A percentile compares a stretch with the other conserved stretches of the same genome.
These are phyloP conservation scores for Caenorhabditis brenneri DNA, from an alignment of 1,140 invertebrate species.

Conservation along the genomic window DNA sequence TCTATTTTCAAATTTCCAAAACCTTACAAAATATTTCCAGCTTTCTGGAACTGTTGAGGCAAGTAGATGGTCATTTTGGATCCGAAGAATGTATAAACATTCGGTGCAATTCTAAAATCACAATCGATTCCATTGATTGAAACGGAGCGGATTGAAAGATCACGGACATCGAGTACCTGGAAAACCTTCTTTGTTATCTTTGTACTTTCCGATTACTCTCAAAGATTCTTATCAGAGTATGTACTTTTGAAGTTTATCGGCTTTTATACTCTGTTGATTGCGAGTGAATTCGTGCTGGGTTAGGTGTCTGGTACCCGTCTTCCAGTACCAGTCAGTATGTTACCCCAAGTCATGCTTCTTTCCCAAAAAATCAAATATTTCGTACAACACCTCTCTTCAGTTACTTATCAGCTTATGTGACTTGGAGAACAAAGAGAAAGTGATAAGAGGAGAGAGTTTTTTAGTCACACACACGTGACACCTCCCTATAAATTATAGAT, in stretches of 20 bases:
- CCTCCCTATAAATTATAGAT: too few relatives aligned
- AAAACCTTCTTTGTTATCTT: conserved; percentile 54
- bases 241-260: not conserved
- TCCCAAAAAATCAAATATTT: too few relatives aligned
- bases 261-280: too few relatives aligned
- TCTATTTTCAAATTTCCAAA: too few relatives aligned
- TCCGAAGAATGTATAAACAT: conserved; percentile 77
- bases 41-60: conserved; percentile 71
- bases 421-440: not conserved
- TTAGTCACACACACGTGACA: conserved; percentile 22
- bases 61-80: conserved; percentile 80
- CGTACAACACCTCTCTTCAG: too few relatives aligned
- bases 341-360: too few relatives aligned
- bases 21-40: conserved; percentile 33
- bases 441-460: too few relatives aligned
- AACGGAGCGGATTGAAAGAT: conserved; percentile 76
- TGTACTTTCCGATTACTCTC: not conserved
- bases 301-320: too few relatives aligned
- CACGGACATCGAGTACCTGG: conserved; percentile 81
- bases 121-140: conserved; percentile 72
- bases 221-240: not conserved
- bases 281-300: too few relatives aligned
- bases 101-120: conserved; percentile 76
- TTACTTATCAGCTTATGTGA: not conserved
- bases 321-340: too few relatives aligned